Percentiles rank a stretch among this genome's conserved stretches.
phyloP scores from a whole-genome alignment of 1,140 invertebrate genomes.

The Odontomachus brunneus region DNA sequence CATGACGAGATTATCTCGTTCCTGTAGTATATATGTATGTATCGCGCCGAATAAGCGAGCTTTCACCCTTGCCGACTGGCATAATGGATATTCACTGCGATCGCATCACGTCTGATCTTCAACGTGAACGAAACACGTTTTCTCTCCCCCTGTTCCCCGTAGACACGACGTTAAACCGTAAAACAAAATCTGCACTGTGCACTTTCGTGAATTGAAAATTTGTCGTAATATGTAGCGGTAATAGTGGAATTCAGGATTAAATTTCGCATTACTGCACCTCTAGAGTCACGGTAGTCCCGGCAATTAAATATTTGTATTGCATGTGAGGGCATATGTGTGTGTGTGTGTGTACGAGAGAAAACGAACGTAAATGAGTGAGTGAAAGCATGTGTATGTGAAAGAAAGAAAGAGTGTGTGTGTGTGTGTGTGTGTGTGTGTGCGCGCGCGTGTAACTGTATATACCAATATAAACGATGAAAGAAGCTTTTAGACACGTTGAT shows the following conservation, averaged over 20 bases:
- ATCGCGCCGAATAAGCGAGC: slow-evolving; percentile 63
- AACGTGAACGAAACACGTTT: slow-evolving; percentile 7
- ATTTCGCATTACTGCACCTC: slow-evolving; percentile 67
- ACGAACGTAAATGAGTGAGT: slow-evolving; percentile 31
- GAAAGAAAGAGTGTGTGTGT: slow-evolving; percentile 8
- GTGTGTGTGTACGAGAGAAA: not conserved
- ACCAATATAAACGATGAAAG: slow-evolving; percentile 47
- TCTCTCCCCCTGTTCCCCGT: not conserved
- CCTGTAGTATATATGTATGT: slow-evolving; percentile 62
- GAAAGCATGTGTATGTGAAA: slow-evolving; percentile 21
- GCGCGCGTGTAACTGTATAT: not conserved
- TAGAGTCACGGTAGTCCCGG: slow-evolving; percentile 56
- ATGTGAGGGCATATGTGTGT: not conserved
- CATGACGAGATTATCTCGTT: slow-evolving; percentile 61
- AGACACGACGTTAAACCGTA: slow-evolving; percentile 32
- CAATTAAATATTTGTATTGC: slow-evolving; percentile 54
- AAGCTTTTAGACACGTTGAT: slow-evolving; percentile 57
- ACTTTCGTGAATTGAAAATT: slow-evolving; percentile 83
- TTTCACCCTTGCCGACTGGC: slow-evolving; percentile 23
- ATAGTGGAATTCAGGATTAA: slow-evolving; percentile 59
- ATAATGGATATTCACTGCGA: slow-evolving; percentile 23
- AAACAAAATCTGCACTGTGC: slow-evolving; percentile 82
- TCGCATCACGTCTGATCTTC: slow-evolving; percentile 40
- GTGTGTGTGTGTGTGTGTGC: not conserved
- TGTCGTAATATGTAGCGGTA: slow-evolving; percentile 68